Evolutionary conservation across 2,888 invertebrate species (phyloP).

Genomic region (Amblyjoppa fuscipennis): DNA sequence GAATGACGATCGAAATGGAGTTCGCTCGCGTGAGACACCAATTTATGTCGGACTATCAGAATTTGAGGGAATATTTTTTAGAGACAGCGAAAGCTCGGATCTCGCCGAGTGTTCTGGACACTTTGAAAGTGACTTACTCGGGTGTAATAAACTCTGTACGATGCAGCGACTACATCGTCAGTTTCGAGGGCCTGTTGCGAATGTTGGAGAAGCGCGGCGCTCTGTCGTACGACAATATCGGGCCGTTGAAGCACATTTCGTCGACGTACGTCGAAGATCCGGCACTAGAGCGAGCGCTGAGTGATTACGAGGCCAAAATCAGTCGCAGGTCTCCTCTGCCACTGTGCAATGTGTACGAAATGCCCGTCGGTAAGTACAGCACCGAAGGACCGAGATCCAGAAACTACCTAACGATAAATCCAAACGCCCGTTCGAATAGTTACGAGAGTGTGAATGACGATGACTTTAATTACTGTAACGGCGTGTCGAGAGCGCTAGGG

Average conservation of each 20-base stretch:
- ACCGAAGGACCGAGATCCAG: neutral
- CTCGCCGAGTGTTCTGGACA: conserved; percentile 19
- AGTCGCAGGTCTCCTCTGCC: conserved; percentile 5
- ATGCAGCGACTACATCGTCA: conserved; percentile 71
- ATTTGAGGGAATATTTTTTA: conserved; percentile 55
- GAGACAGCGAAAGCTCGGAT: conserved; percentile 40
- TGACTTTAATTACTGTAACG: neutral
- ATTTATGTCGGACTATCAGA: conserved; percentile 48
- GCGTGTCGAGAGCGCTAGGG: neutral
- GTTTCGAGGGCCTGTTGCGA: conserved; percentile 73
- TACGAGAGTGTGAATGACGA: conserved; percentile 8
- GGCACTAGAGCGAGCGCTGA: conserved; percentile 66
- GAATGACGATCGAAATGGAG: conserved; percentile 61
- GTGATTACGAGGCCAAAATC: conserved; percentile 72
- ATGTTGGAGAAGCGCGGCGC: conserved; percentile 77
- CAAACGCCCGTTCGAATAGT: conserved; percentile 8
- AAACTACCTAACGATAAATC: neutral
- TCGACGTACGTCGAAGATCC: conserved; percentile 68
- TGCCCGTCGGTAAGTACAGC: conserved; percentile 70
- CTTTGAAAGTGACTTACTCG: conserved; percentile 73
- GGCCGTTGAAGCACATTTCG: conserved; percentile 74
- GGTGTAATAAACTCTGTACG: conserved; percentile 74
- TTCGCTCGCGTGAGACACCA: conserved; percentile 24
- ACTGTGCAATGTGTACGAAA: conserved; percentile 70
- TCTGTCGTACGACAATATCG: conserved; percentile 73